Evolutionary conservation across 2,888 invertebrate genomes (phyloP), one percentile per base, ranked within the genome.

Genomic region (Pinctada fucata): DNA sequence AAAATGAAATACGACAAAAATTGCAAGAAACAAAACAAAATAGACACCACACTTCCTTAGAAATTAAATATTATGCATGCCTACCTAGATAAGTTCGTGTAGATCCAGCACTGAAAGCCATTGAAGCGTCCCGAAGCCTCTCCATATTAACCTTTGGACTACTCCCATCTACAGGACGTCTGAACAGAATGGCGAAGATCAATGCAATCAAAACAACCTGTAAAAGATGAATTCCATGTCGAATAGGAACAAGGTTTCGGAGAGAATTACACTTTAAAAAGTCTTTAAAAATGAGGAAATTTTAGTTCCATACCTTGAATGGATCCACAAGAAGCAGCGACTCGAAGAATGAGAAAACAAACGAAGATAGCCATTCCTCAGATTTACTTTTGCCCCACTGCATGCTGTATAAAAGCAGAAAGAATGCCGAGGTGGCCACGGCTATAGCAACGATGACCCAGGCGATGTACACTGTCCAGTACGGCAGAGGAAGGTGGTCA

Each of bases 331-430:
- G 75, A 2, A 85, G 58, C 48, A 85, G 75, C 2, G 86, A 86
- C 65, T 85, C 84, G 4, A 84, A 47, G 72, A 86, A 74, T 13
- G 86, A 86, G 70, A 86, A 68, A 2, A 85, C 68, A 64, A 86
- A 81, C 3, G 82, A 72, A 47, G 82, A 79, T 13, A 86, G 68
- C 86, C 86, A 86, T 74, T 84, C 86, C 48, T 85, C 86, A 1
- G 86, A 82, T 49, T 84, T 83, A 67, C 82, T 78, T 79, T 86
- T 86, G 0, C 86, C 86, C 86, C 86, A 86, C 72, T 85, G 81
- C 83, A 85, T 86, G 69, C 86, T 86, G 67, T 81, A 86, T 16
- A 85, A 67, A 10, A 86, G 31, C 31, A 86, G 79, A 75, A 86
- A 85, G 69, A 85, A 86, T 5, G 85, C 83, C 0, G 88, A 84